Base-by-base conservation (phyloP, 2,888 invertebrate species). In the Noctua janthe region DNA sequence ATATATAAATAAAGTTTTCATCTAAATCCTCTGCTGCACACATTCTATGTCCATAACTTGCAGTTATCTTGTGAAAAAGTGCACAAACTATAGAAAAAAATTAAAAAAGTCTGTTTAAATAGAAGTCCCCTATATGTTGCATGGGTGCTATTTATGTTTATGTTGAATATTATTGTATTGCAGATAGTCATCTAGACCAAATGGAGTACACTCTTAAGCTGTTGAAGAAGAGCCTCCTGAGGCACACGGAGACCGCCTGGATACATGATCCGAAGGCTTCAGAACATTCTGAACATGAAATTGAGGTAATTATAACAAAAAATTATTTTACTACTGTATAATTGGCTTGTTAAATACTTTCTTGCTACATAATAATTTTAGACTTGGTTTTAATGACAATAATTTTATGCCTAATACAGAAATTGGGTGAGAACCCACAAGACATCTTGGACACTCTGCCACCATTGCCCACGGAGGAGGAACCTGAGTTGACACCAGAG, bases 401-500 rank as follows among this genome's bases (percentile, higher is more conserved):
- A 13, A 35, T 47, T 66, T 0, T 51, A 23, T 71, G 11, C 0
- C 7, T 15, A 6, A 75, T 29, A 54, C 84, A 96, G 94, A 95
- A 95, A 87, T 54, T 91, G 39, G 94, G 95, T 49, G 95, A 96
- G 71, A 94, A 96, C 72, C 94, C 95, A 0, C 96, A 97, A 82
- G 97, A 97, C 64, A 94, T 97, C 51, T 92, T 97, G 71, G 97
- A 97, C 85, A 94, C 97, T 71, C 94, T 97, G 39, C 97, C 97
- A 13, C 94, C 97, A 23, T 92, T 97, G n/a, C 96, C 97, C 64
- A 94, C 94, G 59, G 94, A 95, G 39, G 92, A 94, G 43, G 94
- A 96, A 51, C 93, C 94, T 10, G 97, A 97, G 88, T 91, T 98
- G n/a, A 97, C 98, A 47, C 97, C 97, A 0, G 97, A 98, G 90